Conservation (phyloP, 2,797 vertebrate genomes). For the Eupleurogrammus muticus region DNA sequence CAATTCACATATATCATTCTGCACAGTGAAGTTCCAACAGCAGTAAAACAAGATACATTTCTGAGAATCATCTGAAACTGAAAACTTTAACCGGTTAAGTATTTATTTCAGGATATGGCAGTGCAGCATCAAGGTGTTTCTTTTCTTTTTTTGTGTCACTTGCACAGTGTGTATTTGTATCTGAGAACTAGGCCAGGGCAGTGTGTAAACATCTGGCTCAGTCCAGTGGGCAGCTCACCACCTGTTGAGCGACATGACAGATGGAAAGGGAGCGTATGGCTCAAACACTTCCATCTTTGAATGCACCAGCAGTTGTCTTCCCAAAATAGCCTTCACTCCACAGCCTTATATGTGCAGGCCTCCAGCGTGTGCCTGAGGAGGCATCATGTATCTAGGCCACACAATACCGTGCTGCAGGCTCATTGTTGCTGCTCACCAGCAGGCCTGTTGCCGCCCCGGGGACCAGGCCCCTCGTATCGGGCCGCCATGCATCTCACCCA, state of each 20-base stretch:
- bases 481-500: slow-evolving; percentile 88
- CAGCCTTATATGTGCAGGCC: slow-evolving; percentile 94
- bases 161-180: slow-evolving; percentile 47
- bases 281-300: slow-evolving; percentile 79
- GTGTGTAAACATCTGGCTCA: slow-evolving; percentile 80
- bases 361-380: slow-evolving; percentile 68
- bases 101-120: neutral
- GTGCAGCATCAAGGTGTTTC: slow-evolving; percentile 2
- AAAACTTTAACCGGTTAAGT: neutral
- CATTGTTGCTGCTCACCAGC: slow-evolving; percentile 65
- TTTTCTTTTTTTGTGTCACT: slow-evolving; percentile 8
- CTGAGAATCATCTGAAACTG: neutral
- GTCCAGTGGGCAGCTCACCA: slow-evolving; percentile 38
- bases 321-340: slow-evolving; percentile 91
- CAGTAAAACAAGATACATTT: neutral
- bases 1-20: slow-evolving; percentile 1
- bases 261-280: slow-evolving; percentile 76
- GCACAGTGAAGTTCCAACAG: neutral
- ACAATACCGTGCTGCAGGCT: slow-evolving; percentile 56
- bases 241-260: slow-evolving; percentile 78
- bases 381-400: slow-evolving; percentile 82
- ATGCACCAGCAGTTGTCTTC: slow-evolving; percentile 84
- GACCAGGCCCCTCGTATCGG: slow-evolving; percentile 48
- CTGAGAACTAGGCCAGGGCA: slow-evolving; percentile 66
- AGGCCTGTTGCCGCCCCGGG: slow-evolving; percentile 53